Percentiles rank a stretch among this genome's conserved stretches.
Evolutionary conservation across 2,113 vertebrate species (phyloP).

Genomic region (Myanophis thanlyinensis): DNA sequence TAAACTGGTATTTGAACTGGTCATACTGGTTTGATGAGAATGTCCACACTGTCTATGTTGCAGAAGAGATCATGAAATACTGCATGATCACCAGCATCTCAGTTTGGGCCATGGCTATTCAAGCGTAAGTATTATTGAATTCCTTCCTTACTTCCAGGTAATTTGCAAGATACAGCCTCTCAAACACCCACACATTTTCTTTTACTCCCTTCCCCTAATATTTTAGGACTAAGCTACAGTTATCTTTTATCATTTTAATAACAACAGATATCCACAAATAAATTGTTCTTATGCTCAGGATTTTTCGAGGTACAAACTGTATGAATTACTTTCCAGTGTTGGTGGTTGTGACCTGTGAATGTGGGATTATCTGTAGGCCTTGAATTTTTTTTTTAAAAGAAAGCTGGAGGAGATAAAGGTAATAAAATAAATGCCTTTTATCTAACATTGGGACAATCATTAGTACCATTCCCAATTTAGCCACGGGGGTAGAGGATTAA

Average conservation of each 20-base stretch:
- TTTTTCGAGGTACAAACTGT: neutral
- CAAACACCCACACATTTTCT: neutral
- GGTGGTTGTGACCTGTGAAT: neutral
- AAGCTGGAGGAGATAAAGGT: neutral
- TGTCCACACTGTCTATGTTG: neutral
- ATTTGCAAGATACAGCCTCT: neutral
- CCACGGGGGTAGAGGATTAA: neutral
- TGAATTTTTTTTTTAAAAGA: neutral
- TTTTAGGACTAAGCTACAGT: slow-evolving; percentile 16
- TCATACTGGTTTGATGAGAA: neutral
- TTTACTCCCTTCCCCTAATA: neutral
- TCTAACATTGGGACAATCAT: neutral
- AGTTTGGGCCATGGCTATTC: neutral
- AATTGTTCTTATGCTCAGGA: neutral
- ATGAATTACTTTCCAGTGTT: neutral
- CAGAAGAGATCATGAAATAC: neutral
- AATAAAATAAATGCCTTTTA: neutral
- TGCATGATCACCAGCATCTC: neutral
- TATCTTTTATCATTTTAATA: neutral
- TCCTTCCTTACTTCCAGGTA: neutral
- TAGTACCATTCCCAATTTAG: neutral
- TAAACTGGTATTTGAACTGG: neutral
- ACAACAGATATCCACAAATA: neutral
- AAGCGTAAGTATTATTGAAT: neutral
- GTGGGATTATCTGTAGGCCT: neutral